Evolutionary conservation across 2,797 vertebrate genomes (phyloP).

Genomic region (Darevskia nairensis): DNA sequence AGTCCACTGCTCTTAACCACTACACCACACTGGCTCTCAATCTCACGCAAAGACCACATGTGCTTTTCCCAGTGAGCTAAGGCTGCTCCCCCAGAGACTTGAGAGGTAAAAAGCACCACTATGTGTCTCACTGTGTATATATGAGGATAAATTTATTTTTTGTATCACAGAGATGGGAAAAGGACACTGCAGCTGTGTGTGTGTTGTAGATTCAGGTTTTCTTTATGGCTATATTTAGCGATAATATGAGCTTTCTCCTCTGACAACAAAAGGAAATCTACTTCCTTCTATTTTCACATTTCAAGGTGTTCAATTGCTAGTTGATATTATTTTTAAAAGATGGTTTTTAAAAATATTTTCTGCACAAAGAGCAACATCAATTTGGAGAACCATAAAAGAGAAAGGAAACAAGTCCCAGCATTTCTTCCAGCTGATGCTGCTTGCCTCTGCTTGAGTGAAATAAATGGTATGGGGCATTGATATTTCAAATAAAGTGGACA

Average conservation of each 20-base stretch:
- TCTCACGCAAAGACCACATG: background rate
- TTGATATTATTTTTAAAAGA: constrained; percentile 33
- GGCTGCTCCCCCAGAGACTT: background rate
- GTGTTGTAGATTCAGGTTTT: background rate
- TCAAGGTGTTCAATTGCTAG: constrained; percentile 33
- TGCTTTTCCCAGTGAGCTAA: background rate
- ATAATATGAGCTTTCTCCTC: constrained; percentile 11
- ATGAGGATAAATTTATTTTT: background rate
- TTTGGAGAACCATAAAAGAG: constrained; percentile 29
- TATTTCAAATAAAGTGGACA: constrained; percentile 49
- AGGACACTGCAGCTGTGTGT: background rate
- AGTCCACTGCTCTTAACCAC: too few relatives aligned
- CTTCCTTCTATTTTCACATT: constrained; percentile 11
- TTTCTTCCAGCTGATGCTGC: constrained; percentile 21
- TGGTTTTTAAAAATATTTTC: constrained; percentile 16
- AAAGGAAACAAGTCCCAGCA: background rate
- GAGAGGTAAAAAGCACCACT: background rate
- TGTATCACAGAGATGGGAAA: background rate
- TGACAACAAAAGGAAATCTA: constrained; percentile 24
- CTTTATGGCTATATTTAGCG: background rate
- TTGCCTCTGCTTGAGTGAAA: constrained; percentile 52
- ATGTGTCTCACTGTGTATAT: background rate
- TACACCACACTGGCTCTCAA: too few relatives aligned
- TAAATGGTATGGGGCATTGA: constrained; percentile 30
- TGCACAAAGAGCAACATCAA: constrained; percentile 32